Base-by-base conservation (phyloP, 2,113 vertebrate genomes). In the Miniopterus natalensis region DNA sequence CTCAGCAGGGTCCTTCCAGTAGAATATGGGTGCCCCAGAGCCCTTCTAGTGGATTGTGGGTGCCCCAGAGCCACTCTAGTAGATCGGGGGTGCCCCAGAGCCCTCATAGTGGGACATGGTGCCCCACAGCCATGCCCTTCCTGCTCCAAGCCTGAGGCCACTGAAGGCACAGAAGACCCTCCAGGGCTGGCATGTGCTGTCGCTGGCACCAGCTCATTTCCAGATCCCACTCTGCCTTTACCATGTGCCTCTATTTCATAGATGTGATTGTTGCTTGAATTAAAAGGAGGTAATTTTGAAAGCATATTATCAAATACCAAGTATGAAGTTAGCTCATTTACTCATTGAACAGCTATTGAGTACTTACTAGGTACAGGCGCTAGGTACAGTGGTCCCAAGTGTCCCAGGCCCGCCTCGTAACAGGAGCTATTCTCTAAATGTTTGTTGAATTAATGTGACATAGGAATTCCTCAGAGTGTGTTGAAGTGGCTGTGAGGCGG, bases 271-370 rank as follows among this genome's bases (percentile, higher is more conserved):
- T 71, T 59, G 59, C n/a, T 80, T 84, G 47, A 21, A 49, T 73
- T 95, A 63, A 93, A 73, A 47, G 17, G 29, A 81, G 66, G 11
- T 71, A 55, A 74, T 90, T 92, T 85, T 78, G 10, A 73, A 81
- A 80, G 29, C 29, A 66, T 49, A 27, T 40, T 94, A 10, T 77
- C 80, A 90, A 74, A 80, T 90, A 75, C 11, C 40, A 59, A 95
- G 51, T 51, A 49, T 31, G 59, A 63, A 77, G 66, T 93, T 80
- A 84, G 45, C 88, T 88, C 29, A 45, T 63, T 92, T 42, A 17
- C 23, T 59, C 73, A 74, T 9, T 83, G 59, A 91, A 8, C 59
- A 85, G 15, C 84, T 83, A 18, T 11, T 51, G 40, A 73, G 40
- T 40, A 49, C 57, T 57, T 18, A 1, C 15, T 36, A 17, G 23